A percentile compares a stretch with the other conserved stretches of the same genome.
Conservation (phyloP, 1,140 invertebrate species). For the Bombus superbus region DNA sequence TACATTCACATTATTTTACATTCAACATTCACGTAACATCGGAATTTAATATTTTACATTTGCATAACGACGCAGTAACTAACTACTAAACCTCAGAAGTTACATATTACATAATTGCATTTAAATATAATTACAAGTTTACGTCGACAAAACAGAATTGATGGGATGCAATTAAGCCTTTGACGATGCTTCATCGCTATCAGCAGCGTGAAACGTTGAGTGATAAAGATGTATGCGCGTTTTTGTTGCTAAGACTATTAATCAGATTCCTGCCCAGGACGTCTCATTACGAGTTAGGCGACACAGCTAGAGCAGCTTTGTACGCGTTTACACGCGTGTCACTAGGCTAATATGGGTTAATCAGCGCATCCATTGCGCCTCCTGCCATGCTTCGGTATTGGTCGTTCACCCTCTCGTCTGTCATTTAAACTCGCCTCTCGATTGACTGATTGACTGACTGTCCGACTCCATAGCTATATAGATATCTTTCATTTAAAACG, state of each 20-base stretch:
- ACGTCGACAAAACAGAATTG: neutral
- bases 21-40: no score
- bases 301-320: slow-evolving; percentile 19
- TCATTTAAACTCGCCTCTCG: neutral
- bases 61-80: neutral
- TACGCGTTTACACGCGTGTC: slow-evolving; percentile 38
- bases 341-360: slow-evolving; percentile 36
- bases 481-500: neutral
- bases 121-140: neutral
- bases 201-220: neutral
- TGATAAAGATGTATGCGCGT: neutral
- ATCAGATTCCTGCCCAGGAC: slow-evolving; percentile 36
- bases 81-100: neutral
- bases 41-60: no score
- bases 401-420: neutral
- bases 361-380: slow-evolving; percentile 20
- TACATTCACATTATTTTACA: no score
- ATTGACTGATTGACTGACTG: neutral
- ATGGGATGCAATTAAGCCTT: no score
- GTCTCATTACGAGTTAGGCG: slow-evolving; percentile 39
- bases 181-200: neutral
- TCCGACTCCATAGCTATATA: neutral
- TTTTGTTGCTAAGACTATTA: slow-evolving; percentile 30
- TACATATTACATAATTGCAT: neutral
- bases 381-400: neutral